Percentiles rank a stretch among this genome's conserved stretches.
Evolutionary conservation across 2,888 invertebrate species (phyloP).

Genomic region (Vandiemenella viatica): DNA sequence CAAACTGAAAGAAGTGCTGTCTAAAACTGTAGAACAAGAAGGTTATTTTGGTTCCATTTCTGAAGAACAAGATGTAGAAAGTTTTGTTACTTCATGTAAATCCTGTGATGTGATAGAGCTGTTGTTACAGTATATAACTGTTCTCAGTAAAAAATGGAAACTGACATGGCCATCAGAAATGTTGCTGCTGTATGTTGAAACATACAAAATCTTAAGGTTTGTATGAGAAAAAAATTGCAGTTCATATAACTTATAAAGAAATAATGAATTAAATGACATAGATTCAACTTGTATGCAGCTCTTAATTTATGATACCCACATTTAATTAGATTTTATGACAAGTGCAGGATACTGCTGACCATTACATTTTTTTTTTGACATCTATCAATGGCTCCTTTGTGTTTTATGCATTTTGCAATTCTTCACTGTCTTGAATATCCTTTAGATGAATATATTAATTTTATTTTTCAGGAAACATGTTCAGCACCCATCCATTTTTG

Average conservation of each 20-base stretch:
- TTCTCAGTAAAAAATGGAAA: constrained; percentile 44
- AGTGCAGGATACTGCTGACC: too few species aligned
- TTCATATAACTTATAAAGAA: neutral
- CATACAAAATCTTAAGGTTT: constrained; percentile 39
- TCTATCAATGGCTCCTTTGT: too few species aligned
- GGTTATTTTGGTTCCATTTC: constrained; percentile 49
- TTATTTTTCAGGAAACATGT: constrained; percentile 32
- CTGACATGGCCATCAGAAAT: constrained; percentile 48
- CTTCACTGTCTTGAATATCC: neutral
- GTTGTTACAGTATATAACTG: constrained; percentile 41
- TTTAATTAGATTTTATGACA: too few species aligned
- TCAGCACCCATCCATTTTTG: constrained; percentile 33
- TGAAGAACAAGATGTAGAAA: constrained; percentile 47
- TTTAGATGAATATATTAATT: neutral
- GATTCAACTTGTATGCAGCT: too few species aligned
- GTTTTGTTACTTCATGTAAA: constrained; percentile 38
- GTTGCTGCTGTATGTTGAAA: constrained; percentile 39
- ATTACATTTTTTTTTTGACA: too few species aligned
- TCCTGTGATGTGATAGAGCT: constrained; percentile 32
- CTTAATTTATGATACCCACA: too few species aligned
- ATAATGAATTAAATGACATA: neutral
- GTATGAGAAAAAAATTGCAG: neutral
- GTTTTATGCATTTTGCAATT: neutral
- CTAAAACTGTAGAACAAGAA: constrained; percentile 22
- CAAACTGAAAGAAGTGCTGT: neutral